Percentiles rank a stretch among this genome's conserved stretches.
phyloP scores from a whole-genome alignment of 2,113 vertebrate genomes.

The Anarrhichthys ocellatus region DNA sequence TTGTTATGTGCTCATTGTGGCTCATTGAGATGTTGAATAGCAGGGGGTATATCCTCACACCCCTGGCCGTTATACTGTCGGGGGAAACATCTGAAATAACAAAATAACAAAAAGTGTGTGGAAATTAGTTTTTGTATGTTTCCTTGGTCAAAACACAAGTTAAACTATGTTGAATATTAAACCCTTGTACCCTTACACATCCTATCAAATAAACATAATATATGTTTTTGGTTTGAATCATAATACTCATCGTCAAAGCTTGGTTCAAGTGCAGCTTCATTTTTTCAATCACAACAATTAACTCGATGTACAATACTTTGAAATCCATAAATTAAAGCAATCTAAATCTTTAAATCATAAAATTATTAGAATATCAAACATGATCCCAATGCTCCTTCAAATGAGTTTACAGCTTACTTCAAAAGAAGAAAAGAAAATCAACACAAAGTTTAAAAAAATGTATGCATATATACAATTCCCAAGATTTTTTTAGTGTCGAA shows the following conservation, averaged over 20 bases:
- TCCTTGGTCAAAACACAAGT: neutral
- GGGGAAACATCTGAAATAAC: constrained; percentile 87
- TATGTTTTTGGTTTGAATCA: neutral
- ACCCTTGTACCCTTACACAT: neutral
- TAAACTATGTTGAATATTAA: neutral
- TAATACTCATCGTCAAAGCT: neutral
- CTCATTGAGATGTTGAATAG: constrained; percentile 94
- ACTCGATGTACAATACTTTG: constrained; percentile 8
- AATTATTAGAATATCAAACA: constrained; percentile 9
- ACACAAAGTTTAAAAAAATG: neutral
- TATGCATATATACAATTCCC: neutral
- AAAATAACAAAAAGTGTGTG: constrained; percentile 58
- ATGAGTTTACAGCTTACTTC: too few species aligned
- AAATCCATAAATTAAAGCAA: neutral
- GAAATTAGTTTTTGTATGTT: constrained; percentile 26
- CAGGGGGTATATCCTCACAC: constrained; percentile 87
- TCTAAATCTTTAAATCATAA: neutral
- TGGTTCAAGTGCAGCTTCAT: neutral
- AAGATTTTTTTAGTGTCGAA: neutral
- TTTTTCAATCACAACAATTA: neutral
- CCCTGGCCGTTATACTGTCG: constrained; percentile 76
- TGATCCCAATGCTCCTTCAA: neutral
- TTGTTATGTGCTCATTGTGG: constrained; percentile 88
- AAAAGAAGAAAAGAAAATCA: neutral
- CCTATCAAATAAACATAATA: neutral